Evolutionary conservation across 2,888 invertebrate species (phyloP), one percentile per base, ranked within the genome.

Genomic region (Caenorhabditis drosophilae): DNA sequence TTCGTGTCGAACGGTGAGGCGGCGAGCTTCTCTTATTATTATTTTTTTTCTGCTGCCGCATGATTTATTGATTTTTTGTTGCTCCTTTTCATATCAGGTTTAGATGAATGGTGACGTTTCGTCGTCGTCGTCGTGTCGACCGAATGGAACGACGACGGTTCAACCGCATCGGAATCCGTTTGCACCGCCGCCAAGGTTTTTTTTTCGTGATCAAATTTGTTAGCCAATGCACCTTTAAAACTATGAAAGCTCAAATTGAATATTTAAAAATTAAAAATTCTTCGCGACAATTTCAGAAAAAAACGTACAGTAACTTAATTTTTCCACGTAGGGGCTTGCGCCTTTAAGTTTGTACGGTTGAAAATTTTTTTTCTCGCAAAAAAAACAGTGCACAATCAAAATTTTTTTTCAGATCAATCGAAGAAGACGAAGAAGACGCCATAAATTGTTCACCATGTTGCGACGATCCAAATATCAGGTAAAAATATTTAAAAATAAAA

Each of bases 381-480:
- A n/a, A n/a, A n/a, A n/a, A n/a, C n/a, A n/a, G n/a, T n/a, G n/a
- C n/a, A n/a, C n/a, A n/a, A n/a, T n/a, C n/a, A n/a, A n/a, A n/a
- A n/a, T n/a, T n/a, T n/a, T n/a, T n/a, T n/a, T n/a, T n/a, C n/a
- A 6, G 4, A 16, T 11, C 27, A 3, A 9, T 45, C 18, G 55
- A 64, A 22, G 76, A 76, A 2, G 69, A 72, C 2, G 67, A 67
- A 25, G 66, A 54, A 16, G 77, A 76, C 12, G 67, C 75, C 20
- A 70, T 79, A 45, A 76, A 79, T 42, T 79, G 79, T 54, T 74
- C 75, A 6, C 76, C 77, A 12, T 79, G 79, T 52, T 79, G 78
- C 44, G 76, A 76, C n/a, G 66, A 75, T 45, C 64, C 68, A 12
- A 75, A 73, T 57, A 56, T 76, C 25, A 72, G 73, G 77, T 76